Conservation (phyloP, 2,888 invertebrate species). For the Mythimna loreyi region DNA sequence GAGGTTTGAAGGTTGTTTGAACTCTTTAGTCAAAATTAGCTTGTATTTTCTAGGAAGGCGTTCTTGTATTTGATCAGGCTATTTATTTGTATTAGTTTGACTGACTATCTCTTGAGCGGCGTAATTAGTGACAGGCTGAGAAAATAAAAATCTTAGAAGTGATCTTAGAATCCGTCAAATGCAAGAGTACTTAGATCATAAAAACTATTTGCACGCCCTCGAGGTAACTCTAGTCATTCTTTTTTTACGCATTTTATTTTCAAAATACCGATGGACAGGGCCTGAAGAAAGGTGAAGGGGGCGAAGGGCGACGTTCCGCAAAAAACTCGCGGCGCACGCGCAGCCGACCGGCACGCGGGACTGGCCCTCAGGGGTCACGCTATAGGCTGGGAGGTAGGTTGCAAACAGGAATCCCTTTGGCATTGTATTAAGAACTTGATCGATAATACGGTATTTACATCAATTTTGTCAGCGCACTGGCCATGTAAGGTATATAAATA, state of each 20-base stretch:
- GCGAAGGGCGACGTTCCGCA: conserved; percentile 33
- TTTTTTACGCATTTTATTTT: conserved; percentile 37
- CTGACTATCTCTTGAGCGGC: too few relatives aligned
- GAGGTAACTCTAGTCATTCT: conserved; percentile 1
- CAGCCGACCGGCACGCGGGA: conserved; percentile 42
- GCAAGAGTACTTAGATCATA: background rate
- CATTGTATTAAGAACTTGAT: background rate
- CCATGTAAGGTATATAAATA: background rate
- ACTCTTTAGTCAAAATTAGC: conserved; percentile 9
- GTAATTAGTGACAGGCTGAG: background rate
- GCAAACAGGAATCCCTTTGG: background rate
- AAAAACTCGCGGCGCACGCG: conserved; percentile 35
- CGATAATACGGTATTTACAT: background rate
- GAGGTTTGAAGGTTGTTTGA: conserved; percentile 21
- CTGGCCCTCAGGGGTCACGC: conserved; percentile 46
- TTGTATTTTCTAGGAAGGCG: background rate
- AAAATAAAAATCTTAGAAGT: background rate
- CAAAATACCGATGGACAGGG: conserved; percentile 24
- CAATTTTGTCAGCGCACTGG: background rate
- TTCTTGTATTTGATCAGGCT: background rate
- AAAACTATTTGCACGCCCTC: background rate
- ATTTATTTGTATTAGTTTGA: background rate
- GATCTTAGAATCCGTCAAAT: background rate
- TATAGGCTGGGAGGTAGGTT: conserved; percentile 17
- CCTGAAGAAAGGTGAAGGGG: conserved; percentile 5